phyloP scores from a whole-genome alignment of 2,888 invertebrate species.

The Euphydryas editha region DNA sequence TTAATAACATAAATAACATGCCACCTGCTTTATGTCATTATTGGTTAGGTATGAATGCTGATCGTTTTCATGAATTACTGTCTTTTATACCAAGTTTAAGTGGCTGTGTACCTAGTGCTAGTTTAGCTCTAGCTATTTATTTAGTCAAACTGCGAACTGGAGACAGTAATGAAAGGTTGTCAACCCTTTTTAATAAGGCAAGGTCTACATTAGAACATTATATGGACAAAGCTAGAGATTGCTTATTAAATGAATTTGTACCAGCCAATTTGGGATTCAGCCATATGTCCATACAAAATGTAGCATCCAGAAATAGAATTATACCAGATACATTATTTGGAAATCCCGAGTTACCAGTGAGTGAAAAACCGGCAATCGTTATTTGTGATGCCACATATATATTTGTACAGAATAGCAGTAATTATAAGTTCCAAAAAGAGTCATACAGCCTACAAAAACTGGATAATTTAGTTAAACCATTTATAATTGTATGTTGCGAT shows the following conservation, averaged over 20 bases:
- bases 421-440: constrained; percentile 19
- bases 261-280: background rate
- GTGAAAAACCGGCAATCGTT: constrained; percentile 14
- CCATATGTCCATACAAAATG: constrained; percentile 25
- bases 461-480: constrained; percentile 18
- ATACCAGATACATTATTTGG: constrained; percentile 15
- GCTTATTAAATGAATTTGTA: constrained; percentile 3
- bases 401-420: constrained; percentile 17
- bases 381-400: constrained; percentile 22
- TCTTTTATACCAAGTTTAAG: constrained; percentile 26
- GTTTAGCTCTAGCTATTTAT: constrained; percentile 33
- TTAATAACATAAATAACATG: background rate
- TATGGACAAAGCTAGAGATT: constrained; percentile 13
- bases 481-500: constrained; percentile 21
- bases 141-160: constrained; percentile 33
- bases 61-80: constrained; percentile 19
- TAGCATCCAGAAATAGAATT: constrained; percentile 20
- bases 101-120: constrained; percentile 30
- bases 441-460: constrained; percentile 21
- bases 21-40: background rate
- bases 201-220: constrained; percentile 17
- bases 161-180: constrained; percentile 30
- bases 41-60: constrained; percentile 13
- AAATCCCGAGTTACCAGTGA: background rate
- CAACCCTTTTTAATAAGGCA: constrained; percentile 11